Conservation (phyloP, 2,113 vertebrate genomes). For the Geothlypis trichas region DNA sequence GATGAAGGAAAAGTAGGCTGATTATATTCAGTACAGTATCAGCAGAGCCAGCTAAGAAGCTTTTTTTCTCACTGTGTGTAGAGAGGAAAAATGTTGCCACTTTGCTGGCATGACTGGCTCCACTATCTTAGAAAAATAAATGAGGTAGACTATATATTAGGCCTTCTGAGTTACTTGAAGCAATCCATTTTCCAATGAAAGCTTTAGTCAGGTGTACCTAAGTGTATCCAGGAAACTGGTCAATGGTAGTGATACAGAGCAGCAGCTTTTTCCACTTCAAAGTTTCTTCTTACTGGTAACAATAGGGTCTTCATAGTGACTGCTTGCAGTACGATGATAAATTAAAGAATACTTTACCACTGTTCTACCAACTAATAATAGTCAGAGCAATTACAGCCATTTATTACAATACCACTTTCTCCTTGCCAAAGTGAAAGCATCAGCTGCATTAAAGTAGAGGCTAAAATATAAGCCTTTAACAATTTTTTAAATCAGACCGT, state of each 20-base stretch:
- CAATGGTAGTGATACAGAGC: not conserved
- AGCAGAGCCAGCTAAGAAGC: not conserved
- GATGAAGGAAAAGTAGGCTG: not conserved
- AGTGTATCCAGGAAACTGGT: constrained; percentile 15
- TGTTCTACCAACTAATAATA: not conserved
- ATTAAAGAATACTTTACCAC: not conserved
- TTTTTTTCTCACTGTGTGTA: not conserved
- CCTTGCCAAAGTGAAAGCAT: not conserved
- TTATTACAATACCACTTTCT: not conserved
- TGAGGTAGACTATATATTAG: constrained; percentile 25
- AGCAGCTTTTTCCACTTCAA: constrained; percentile 9
- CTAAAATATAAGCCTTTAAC: not conserved
- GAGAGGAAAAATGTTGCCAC: constrained; percentile 26
- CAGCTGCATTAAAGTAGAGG: not conserved
- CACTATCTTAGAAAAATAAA: constrained; percentile 51
- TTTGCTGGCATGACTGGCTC: constrained; percentile 21
- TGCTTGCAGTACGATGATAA: not conserved
- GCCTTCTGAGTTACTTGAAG: constrained; percentile 26
- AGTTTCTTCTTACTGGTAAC: not conserved
- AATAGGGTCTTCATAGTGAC: not conserved
- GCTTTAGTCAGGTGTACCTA: constrained; percentile 36
- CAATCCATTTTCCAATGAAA: constrained; percentile 62
- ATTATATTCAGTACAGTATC: not conserved
- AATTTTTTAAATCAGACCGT: not conserved
- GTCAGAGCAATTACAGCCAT: not conserved